A percentile compares a stretch with the other conserved stretches of the same genome.
Evolutionary conservation across 1,140 invertebrate species (phyloP).

Genomic region (Glossosoma conforme): DNA sequence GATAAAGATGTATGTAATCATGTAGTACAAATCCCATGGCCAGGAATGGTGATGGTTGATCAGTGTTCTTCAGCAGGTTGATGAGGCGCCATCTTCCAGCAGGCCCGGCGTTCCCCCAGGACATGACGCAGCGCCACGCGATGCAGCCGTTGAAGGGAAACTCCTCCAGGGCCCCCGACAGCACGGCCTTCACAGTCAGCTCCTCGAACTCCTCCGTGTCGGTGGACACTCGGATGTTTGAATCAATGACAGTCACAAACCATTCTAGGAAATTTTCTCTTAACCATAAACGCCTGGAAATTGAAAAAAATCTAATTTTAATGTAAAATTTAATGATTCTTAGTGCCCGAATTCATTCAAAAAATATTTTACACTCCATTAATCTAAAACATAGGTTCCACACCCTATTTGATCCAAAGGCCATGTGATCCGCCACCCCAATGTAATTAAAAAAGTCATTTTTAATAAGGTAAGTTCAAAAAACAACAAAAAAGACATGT

Average conservation of each 20-base stretch:
- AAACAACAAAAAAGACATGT: too few species aligned
- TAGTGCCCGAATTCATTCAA: too few species aligned
- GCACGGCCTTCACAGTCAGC: constrained; percentile 2
- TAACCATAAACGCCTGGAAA: constrained; percentile 21
- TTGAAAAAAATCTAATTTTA: too few species aligned
- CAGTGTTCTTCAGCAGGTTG: constrained; percentile 8
- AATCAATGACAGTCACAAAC: constrained; percentile 3
- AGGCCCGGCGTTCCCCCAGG: constrained; percentile 4
- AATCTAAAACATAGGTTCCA: too few species aligned
- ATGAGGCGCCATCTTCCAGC: constrained; percentile 9
- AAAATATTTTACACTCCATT: too few species aligned
- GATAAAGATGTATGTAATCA: constrained; percentile 25
- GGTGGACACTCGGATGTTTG: constrained; percentile 2
- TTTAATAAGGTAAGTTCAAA: too few species aligned
- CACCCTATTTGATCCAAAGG: too few species aligned
- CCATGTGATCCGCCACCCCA: too few species aligned
- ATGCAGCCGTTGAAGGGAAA: constrained; percentile 16
- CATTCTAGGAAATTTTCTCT: constrained; percentile 23
- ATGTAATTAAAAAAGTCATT: too few species aligned
- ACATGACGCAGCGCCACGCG: constrained; percentile 6
- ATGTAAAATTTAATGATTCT: too few species aligned
- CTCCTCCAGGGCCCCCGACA: constrained; percentile 9
- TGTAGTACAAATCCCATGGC: constrained; percentile 15
- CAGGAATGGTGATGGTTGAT: constrained; percentile 10
- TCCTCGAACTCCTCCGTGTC: neutral